Evolutionary conservation across 1,140 invertebrate species (phyloP).

Genomic region (Xylocopa sonorina): DNA sequence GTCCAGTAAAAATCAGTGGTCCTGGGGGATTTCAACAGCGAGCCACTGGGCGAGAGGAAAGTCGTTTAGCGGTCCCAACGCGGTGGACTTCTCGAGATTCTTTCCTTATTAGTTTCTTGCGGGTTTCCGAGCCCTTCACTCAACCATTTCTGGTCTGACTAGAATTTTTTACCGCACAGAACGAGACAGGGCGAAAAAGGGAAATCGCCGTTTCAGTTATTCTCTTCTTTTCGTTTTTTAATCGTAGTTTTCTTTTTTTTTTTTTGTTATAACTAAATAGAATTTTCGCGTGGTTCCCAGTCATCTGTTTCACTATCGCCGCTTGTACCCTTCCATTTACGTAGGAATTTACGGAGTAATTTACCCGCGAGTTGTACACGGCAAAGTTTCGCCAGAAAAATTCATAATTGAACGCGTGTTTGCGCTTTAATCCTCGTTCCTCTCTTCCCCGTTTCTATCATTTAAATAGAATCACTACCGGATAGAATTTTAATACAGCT

Average conservation of each 20-base stretch:
- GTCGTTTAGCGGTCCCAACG: conserved; percentile 56
- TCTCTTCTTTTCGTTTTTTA: too few relatives aligned
- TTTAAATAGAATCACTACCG: not conserved
- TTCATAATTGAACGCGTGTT: conserved; percentile 1
- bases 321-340: not conserved
- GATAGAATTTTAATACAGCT: not conserved
- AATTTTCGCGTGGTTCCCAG: too few relatives aligned
- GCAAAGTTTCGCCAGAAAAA: not conserved
- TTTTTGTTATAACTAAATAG: too few relatives aligned
- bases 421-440: not conserved
- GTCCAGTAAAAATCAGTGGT: conserved; percentile 47
- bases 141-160: not conserved
- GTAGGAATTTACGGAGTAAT: not conserved
- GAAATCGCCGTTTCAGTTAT: too few relatives aligned
- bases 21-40: conserved; percentile 22
- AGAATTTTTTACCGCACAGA: too few relatives aligned
- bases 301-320: too few relatives aligned
- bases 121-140: not conserved
- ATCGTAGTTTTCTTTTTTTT: too few relatives aligned
- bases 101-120: conserved; percentile 54
- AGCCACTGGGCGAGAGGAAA: conserved; percentile 46
- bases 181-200: too few relatives aligned
- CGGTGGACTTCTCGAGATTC: conserved; percentile 30
- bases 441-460: not conserved
- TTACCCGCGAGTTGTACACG: not conserved